Evolutionary conservation across 2,797 vertebrate genomes (phyloP).

Genomic region (Falco biarmicus): DNA sequence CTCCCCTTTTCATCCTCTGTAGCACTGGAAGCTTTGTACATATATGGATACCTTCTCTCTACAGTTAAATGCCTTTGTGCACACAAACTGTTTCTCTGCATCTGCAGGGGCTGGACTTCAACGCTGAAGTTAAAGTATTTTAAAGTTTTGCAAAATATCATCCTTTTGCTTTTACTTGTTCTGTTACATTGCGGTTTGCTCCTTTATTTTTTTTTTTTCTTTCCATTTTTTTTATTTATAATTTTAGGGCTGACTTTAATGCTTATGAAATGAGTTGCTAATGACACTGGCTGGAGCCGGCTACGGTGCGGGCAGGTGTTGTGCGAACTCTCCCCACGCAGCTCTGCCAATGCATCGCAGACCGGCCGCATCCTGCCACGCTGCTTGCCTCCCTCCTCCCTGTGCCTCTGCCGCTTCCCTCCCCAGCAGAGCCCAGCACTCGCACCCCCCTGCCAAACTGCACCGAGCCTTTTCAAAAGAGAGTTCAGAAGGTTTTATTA

Average conservation of each 20-base stretch:
- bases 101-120: not conserved
- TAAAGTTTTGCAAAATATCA: not conserved
- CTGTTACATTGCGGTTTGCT: not conserved
- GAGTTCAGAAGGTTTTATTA: not conserved
- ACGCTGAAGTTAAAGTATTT: not conserved
- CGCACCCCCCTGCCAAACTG: not conserved
- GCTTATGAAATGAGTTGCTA: constrained; percentile 24
- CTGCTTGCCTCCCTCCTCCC: not conserved
- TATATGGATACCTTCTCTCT: not conserved
- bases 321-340: not conserved
- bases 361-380: not conserved
- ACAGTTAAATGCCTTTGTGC: not conserved
- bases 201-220: not conserved
- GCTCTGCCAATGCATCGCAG: not conserved
- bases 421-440: fast-evolving
- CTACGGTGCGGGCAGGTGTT: constrained; percentile 27
- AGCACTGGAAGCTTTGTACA: not conserved
- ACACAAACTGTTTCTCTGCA: not conserved
- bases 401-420: fast-evolving
- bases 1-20: constrained; percentile 25
- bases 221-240: not conserved
- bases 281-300: constrained; percentile 13
- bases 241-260: not conserved
- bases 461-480: not conserved
- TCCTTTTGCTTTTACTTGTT: not conserved